A percentile compares a stretch with the other conserved stretches of the same genome.
phyloP scores from a whole-genome alignment of 2,797 vertebrate species.

The Rhinella marina region DNA sequence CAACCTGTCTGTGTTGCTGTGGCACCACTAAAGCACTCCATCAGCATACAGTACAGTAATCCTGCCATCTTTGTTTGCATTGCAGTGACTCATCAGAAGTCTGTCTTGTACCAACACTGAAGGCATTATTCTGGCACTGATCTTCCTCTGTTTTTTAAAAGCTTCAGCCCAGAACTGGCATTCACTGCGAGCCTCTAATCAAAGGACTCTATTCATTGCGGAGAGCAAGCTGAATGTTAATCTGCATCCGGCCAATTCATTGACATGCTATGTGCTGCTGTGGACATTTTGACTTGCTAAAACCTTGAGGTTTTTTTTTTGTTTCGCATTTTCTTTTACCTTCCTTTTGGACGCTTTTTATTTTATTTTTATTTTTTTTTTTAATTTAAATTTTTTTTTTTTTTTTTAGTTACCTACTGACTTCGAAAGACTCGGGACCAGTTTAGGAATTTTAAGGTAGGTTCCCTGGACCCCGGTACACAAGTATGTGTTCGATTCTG shows the following conservation, averaged over 20 bases:
- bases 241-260: constrained; percentile 81
- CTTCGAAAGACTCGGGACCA: constrained; percentile 49
- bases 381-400: constrained; percentile 4
- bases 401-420: constrained; percentile 14
- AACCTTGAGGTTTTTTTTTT: constrained; percentile 70
- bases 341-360: constrained; percentile 29
- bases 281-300: constrained; percentile 76
- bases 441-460: constrained; percentile 64
- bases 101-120: constrained; percentile 82
- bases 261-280: constrained; percentile 77
- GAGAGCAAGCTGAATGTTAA: constrained; percentile 76
- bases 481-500: constrained; percentile 54
- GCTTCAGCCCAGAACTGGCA: constrained; percentile 78
- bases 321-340: background rate
- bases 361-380: background rate
- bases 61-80: constrained; percentile 87
- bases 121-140: constrained; percentile 80
- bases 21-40: constrained; percentile 74
- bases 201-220: constrained; percentile 82
- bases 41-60: constrained; percentile 77
- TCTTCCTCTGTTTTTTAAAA: constrained; percentile 67
- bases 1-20: constrained; percentile 75
- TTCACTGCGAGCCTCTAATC: constrained; percentile 77
- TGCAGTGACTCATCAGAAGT: constrained; percentile 85
- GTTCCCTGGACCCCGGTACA: constrained; percentile 50